Conservation (phyloP, 2,888 invertebrate species). For the Idaea dimidiata region DNA sequence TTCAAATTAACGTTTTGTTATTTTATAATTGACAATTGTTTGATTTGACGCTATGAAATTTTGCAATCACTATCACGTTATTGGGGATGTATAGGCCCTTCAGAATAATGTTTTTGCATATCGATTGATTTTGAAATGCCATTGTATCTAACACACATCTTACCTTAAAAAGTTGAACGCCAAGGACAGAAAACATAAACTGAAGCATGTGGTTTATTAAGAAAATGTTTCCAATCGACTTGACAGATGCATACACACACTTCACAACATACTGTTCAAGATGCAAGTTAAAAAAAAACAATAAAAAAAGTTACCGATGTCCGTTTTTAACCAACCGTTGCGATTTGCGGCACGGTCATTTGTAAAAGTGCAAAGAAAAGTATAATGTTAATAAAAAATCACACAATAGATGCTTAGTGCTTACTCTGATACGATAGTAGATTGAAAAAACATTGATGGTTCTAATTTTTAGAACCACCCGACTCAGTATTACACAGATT, state of each 20-base stretch:
- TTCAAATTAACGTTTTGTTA: no score
- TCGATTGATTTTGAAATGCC: no score
- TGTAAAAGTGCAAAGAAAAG: conserved; percentile 50
- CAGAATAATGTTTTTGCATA: no score
- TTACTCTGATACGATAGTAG: conserved; percentile 40
- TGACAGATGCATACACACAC: conserved; percentile 98
- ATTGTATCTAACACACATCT: conserved; percentile 21
- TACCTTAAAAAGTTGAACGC: conserved; percentile 99
- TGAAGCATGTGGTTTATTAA: conserved; percentile 99
- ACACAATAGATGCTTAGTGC: conserved; percentile 40
- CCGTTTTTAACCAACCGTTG: conserved; percentile 19
- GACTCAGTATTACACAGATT: no score
- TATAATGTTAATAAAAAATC: conserved; percentile 34
- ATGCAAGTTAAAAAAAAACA: not conserved
- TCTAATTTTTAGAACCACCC: no score
- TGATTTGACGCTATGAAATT: no score
- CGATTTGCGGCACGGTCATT: conserved; percentile 50
- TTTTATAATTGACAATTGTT: no score
- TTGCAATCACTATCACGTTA: no score
- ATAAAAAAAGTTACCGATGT: conserved; percentile 12
- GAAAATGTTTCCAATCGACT: conserved; percentile 99
- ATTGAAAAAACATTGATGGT: not conserved
- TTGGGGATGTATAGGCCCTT: no score
- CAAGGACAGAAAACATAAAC: conserved; percentile 99
- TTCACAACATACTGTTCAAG: conserved; percentile 95